Base-by-base conservation (phyloP, 2,888 invertebrate species). In the Hetaerina titia region DNA sequence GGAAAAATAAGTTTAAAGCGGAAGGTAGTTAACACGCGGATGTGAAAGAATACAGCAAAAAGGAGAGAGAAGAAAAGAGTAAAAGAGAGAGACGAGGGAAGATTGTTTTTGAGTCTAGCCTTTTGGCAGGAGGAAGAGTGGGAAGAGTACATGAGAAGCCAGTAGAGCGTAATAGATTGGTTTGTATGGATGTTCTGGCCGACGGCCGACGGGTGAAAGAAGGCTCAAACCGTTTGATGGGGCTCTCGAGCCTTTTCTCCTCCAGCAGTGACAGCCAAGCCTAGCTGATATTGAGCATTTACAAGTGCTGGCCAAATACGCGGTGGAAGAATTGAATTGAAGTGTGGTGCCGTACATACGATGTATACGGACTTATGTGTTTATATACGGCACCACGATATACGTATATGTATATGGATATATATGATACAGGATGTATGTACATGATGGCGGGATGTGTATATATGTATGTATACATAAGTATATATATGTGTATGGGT, bases 181-280 rank as follows among this genome's bases (percentile, higher is more conserved):
- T 90, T 63, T 90, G 60, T 90, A 90, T 64, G 64, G 90, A 90
- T 90, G 90, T 90, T 31, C 63, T 81, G 92, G 64, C 69, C 22
- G 56, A 22, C 19, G 64, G 90, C 7, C 22, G n/a, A n/a, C n/a
- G n/a, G 22, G 69, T 0, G 25, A 8, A 63, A 15, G 56, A 45
- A 45, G 88, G 17, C 88, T 19, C 17, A 56, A 15, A 88, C 45
- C 45, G 19, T 0, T 69, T 69, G 69, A 22, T 4, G 11, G 81
- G 31, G 81, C 11, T 81, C 22, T 31, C 81, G 81, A 81, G 81
- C 6, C 11, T 2, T 31, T 15, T 5, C 25, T 31, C 31, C 11
- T 81, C 81, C 13, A 81, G 31, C 11, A 31, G 13, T 13, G 31
- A 81, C 22, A 81, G 81, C 22, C 19, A 31, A 31, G 81, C 4